phyloP scores from a whole-genome alignment of 53 echinoderm and acorn worm species.

The Holothuria scabra region DNA sequence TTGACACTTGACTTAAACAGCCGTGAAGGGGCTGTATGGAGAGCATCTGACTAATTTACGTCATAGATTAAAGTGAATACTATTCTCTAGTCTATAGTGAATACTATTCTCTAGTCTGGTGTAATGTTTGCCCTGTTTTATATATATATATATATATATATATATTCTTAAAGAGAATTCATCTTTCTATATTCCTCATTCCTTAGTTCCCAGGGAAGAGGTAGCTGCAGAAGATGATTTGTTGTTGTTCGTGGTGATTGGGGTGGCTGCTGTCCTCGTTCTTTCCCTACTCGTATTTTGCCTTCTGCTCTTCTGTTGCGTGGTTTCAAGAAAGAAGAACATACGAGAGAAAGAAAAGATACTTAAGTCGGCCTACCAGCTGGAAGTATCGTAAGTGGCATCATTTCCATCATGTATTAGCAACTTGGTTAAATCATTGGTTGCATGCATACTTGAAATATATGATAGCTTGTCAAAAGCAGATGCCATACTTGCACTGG shows the following conservation, averaged over 20 bases:
- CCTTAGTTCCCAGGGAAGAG: neutral
- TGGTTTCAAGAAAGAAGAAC: conserved; percentile 4
- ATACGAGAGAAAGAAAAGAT: conserved; percentile 21
- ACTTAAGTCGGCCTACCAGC: conserved; percentile 1
- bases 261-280: conserved; percentile 9
- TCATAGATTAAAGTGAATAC: no score
- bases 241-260: conserved; percentile 20
- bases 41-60: no score
- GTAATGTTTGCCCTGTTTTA: no score
- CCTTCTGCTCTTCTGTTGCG: conserved; percentile 19
- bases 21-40: no score
- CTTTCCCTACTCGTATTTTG: neutral
- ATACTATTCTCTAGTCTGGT: no score
- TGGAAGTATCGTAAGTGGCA: conserved; percentile 27
- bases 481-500: no score
- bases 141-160: no score
- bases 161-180: no score
- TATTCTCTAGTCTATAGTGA: no score
- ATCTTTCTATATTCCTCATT: neutral
- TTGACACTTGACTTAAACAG: no score
- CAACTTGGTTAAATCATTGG: neutral
- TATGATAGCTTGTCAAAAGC: no score
- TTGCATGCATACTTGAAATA: no score
- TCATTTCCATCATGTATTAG: neutral
- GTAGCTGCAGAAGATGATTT: neutral